Evolutionary conservation across 1,140 invertebrate genomes (phyloP).

Genomic region (Temnothorax curvispinosus): DNA sequence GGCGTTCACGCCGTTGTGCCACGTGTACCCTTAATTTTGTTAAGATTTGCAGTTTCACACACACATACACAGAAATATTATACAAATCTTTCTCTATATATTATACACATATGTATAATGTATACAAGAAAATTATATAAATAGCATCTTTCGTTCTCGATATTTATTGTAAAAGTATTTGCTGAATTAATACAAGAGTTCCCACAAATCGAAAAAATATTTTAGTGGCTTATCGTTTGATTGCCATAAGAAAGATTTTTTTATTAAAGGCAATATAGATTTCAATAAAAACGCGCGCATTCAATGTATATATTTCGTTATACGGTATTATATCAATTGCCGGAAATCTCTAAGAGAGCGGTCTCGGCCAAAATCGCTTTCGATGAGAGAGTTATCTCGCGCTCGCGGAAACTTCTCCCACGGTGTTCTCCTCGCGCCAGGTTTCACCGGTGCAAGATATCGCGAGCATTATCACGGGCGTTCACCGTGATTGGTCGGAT

Average conservation of each 20-base stretch:
- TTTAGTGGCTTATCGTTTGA: background rate
- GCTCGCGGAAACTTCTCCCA: conserved; percentile 40
- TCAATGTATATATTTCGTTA: background rate
- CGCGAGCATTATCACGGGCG: conserved; percentile 69
- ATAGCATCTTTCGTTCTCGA: background rate
- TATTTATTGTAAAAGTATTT: background rate
- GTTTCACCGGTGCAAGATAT: conserved; percentile 69
- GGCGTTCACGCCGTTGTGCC: background rate
- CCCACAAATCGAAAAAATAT: background rate
- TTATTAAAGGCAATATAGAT: background rate
- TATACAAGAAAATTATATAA: background rate
- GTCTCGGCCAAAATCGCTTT: conserved; percentile 34
- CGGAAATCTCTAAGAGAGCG: conserved; percentile 2
- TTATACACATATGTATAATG: background rate
- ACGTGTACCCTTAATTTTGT: background rate
- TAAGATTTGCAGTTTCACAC: background rate
- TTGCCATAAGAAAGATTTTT: background rate
- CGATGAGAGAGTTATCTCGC: conserved; percentile 30
- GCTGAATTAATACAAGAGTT: background rate
- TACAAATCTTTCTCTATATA: background rate
- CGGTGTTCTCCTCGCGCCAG: conserved; percentile 41
- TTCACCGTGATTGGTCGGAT: conserved; percentile 75
- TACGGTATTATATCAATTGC: conserved; percentile 10
- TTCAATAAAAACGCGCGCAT: background rate
- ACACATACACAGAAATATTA: background rate